Percentiles rank a stretch among this genome's conserved stretches.
Conservation (phyloP, 2,888 invertebrate genomes). For the Argyresthia goedartella region DNA sequence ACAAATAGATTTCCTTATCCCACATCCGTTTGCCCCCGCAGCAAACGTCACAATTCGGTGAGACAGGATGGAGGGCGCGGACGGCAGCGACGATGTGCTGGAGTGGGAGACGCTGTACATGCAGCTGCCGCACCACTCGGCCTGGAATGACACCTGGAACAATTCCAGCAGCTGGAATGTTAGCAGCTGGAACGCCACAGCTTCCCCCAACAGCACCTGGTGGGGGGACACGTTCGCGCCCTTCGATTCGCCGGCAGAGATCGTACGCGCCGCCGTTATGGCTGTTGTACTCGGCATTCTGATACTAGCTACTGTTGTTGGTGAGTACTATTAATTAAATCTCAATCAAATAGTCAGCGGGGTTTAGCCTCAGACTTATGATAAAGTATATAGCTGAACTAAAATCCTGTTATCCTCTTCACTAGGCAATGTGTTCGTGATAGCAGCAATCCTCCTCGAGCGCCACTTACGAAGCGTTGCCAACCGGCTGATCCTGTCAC, state of each 20-base stretch:
- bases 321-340: conserved; percentile 54
- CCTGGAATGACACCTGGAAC: conserved; percentile 39
- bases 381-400: too few relatives aligned
- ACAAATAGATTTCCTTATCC: too few relatives aligned
- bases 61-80: conserved; percentile 64
- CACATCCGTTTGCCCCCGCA: conserved; percentile 21
- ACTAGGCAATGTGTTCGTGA: conserved; percentile 93
- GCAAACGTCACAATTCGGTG: conserved; percentile 47
- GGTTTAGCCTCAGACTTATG: too few relatives aligned
- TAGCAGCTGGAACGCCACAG: conserved; percentile 41
- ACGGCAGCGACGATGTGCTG: conserved; percentile 43
- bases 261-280: conserved; percentile 74
- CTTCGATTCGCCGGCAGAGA: conserved; percentile 61
- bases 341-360: not conserved
- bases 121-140: conserved; percentile 26
- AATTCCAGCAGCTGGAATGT: conserved; percentile 35
- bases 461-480: conserved; percentile 89
- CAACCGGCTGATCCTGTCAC: conserved; percentile 89
- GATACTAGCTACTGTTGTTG: conserved; percentile 74
- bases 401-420: not conserved
- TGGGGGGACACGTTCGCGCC: conserved; percentile 49
- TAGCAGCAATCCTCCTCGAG: conserved; percentile 91
- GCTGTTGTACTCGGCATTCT: conserved; percentile 71
- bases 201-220: conserved; percentile 45
- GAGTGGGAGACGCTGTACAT: conserved; percentile 58